phyloP scores from a whole-genome alignment of 2,888 invertebrate genomes.

The Acrobasis repandana region DNA sequence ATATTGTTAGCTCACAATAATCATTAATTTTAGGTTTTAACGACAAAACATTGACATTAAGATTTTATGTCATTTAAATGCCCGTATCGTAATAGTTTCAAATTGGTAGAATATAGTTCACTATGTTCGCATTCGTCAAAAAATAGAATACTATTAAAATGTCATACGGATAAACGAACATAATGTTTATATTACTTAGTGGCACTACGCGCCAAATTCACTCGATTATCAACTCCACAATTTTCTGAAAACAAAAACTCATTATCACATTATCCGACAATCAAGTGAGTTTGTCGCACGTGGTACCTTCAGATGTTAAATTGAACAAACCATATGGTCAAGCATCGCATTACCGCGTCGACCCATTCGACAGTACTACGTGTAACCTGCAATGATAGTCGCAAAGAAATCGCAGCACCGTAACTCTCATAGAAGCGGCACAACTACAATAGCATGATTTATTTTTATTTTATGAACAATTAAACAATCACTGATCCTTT shows the following conservation, averaged over 20 bases:
- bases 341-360: conserved; percentile 68
- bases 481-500: conserved; percentile 25
- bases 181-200: conserved; percentile 26
- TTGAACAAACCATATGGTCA: conserved; percentile 75
- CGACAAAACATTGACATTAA: conserved; percentile 10
- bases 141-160: conserved; percentile 5
- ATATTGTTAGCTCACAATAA: conserved; percentile 1
- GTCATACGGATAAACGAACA: conserved; percentile 25
- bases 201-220: conserved; percentile 30
- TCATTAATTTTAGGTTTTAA: not conserved
- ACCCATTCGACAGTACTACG: conserved; percentile 55
- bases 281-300: conserved; percentile 41
- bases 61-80: not conserved
- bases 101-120: conserved; percentile 16
- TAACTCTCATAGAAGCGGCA: conserved; percentile 32
- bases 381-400: conserved; percentile 74
- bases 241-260: no score
- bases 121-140: conserved; percentile 24
- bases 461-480: conserved; percentile 24
- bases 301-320: conserved; percentile 51
- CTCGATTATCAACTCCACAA: conserved; percentile 15
- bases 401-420: conserved; percentile 58
- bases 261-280: conserved; percentile 19
- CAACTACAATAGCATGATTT: conserved; percentile 30
- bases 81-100: conserved; percentile 20